These are phyloP conservation scores for Tromatobia lineatoria DNA, from an alignment of 2,888 invertebrate genomes.

Conservation along the genomic window DNA sequence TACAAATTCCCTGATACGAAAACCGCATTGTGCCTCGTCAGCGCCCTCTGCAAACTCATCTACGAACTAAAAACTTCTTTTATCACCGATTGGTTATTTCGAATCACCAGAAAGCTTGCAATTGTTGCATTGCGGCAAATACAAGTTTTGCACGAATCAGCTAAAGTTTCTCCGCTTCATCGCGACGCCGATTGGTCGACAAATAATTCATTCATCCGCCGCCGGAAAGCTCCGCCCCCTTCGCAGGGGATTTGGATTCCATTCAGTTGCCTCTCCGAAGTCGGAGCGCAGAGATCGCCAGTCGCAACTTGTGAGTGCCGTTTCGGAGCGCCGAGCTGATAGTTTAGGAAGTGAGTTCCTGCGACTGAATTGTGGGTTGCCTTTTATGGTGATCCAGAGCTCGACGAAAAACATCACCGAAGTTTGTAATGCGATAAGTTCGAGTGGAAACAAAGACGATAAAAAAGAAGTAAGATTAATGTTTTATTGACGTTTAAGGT, in stretches of 20 bases:
- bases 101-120: neutral
- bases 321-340: conserved; percentile 55
- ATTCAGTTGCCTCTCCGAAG: conserved; percentile 46
- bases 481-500: conserved; percentile 1
- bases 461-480: conserved; percentile 69
- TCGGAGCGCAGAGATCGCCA: neutral
- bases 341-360: conserved; percentile 70
- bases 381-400: conserved; percentile 83
- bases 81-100: neutral
- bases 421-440: conserved; percentile 76
- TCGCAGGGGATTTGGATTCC: conserved; percentile 42
- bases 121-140: neutral
- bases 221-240: conserved; percentile 2
- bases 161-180: neutral
- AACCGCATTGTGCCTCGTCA: neutral
- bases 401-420: conserved; percentile 65
- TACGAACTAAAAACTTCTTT: neutral
- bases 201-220: neutral
- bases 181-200: conserved; percentile 1
- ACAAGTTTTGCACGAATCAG: neutral
- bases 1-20: neutral
- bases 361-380: conserved; percentile 78
- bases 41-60: neutral
- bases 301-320: conserved; percentile 34
- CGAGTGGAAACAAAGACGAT: conserved; percentile 68